Evolutionary conservation across 2,888 invertebrate genomes (phyloP).

Genomic region (Rapana venosa): DNA sequence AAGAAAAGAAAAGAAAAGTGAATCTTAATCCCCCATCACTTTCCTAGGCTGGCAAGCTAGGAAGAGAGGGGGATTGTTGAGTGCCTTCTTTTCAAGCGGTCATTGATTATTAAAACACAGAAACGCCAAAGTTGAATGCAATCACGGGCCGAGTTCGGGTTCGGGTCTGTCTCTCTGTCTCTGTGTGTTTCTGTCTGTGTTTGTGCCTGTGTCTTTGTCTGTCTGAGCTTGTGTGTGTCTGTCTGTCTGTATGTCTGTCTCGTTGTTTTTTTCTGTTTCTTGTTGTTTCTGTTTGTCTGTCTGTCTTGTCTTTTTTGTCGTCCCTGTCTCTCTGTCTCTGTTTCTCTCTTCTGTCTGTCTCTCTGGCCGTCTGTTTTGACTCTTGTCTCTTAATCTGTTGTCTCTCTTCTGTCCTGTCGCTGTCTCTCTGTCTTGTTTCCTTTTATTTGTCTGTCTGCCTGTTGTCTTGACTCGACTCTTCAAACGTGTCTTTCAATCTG

Average conservation of each 20-base stretch:
- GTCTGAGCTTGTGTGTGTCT: not conserved
- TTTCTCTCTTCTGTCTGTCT: too few relatives aligned
- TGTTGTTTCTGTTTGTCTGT: not conserved
- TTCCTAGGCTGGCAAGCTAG: not conserved
- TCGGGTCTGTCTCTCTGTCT: not conserved
- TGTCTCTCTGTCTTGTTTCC: not conserved
- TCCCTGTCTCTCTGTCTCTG: not conserved
- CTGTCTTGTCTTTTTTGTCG: too few relatives aligned
- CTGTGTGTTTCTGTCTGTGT: too few relatives aligned
- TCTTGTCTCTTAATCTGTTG: not conserved
- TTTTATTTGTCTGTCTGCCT: not conserved
- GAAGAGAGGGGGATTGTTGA: not conserved
- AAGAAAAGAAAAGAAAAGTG: too few relatives aligned
- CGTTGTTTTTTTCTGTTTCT: not conserved
- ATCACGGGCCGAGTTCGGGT: not conserved
- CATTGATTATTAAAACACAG: not conserved
- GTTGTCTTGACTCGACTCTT: too few relatives aligned
- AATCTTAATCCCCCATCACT: not conserved
- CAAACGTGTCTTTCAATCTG: not conserved
- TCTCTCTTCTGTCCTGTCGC: not conserved
- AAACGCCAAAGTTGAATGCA: not conserved
- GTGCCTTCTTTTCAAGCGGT: not conserved
- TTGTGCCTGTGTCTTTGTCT: not conserved
- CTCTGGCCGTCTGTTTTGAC: too few relatives aligned
- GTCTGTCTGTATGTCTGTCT: not conserved